These are phyloP conservation scores for Euborellia annulipes DNA, from an alignment of 1,140 invertebrate species.

Conservation along the genomic window DNA sequence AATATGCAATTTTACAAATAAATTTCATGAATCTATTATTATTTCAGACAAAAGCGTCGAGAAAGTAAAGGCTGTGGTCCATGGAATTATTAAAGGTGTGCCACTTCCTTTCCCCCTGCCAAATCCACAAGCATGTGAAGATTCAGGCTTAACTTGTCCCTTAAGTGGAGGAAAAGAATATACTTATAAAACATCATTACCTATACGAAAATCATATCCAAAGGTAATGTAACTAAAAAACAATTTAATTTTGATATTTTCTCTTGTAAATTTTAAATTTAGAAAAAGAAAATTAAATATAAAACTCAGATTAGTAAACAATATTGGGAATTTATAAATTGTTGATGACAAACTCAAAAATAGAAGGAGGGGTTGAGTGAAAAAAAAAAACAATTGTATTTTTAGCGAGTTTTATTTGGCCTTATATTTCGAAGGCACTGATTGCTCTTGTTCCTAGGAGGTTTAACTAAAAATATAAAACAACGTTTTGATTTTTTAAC, in stretches of 20 bases:
- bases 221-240: constrained; percentile 26
- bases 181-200: constrained; percentile 40
- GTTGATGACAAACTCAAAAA: too few relatives aligned
- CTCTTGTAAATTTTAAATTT: constrained; percentile 1
- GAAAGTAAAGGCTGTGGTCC: constrained; percentile 40
- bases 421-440: too few relatives aligned
- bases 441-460: too few relatives aligned
- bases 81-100: constrained; percentile 50
- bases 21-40: too few relatives aligned
- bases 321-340: too few relatives aligned
- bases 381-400: too few relatives aligned
- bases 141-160: constrained; percentile 46
- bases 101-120: constrained; percentile 49
- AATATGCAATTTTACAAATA: neutral
- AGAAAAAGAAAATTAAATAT: too few relatives aligned
- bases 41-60: constrained; percentile 30
- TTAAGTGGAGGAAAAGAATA: constrained; percentile 36
- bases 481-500: too few relatives aligned
- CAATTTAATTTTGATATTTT: neutral
- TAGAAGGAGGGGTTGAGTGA: too few relatives aligned
- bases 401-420: too few relatives aligned
- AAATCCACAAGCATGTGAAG: constrained; percentile 46
- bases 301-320: too few relatives aligned
- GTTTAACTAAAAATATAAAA: too few relatives aligned
- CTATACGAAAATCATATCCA: constrained; percentile 44